Evolutionary conservation across 2,888 invertebrate species (phyloP), one percentile per base, ranked within the genome.

Genomic region (Prenolepis imparis): DNA sequence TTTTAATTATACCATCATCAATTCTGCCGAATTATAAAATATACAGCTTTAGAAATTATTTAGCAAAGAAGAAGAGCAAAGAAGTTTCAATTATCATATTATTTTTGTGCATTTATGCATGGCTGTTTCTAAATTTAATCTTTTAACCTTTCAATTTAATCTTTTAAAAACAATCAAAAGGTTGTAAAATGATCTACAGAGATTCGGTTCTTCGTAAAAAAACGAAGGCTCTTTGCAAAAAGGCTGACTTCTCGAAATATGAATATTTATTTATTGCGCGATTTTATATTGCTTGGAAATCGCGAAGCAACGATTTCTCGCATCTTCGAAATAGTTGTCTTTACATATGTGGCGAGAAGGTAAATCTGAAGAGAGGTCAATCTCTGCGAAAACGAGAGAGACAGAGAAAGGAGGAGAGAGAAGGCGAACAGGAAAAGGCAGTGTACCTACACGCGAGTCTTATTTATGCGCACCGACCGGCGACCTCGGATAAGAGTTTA

Each of bases 401-500:
- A 21, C 24, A 55, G 52, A 55, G 73, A 61, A 59, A 6, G 44
- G 41, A 55, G 9, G 32, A 55, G 52, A 55, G 73, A 52, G 61
- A 11, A n/a, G 28, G 70, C n/a, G 66, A 64, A 68, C 48, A 61
- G 67, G 84, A 82, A 64, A 74, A 72, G 72, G 61, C 63, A 72
- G 74, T 83, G 73, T 86, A 85, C 83, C 81, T 86, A 89, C 90
- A 89, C 91, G 91, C 90, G 88, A 89, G 85, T 89, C 91, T 92
- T 93, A 93, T 93, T 93, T 93, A 93, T 93, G 93, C 91, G 93
- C 91, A 90, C 92, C 91, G 92, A 90, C 90, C 91, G 91, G 91
- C 92, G 93, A 93, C 93, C 93, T 93, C 93, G 93, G 94, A 93
- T 94, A 94, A 94, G 93, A 93, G 94, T 92, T 92, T 93, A 93